A percentile compares a stretch with the other conserved stretches of the same genome.
phyloP scores from a whole-genome alignment of 2,797 vertebrate genomes.

The Pseudotriccus pelzelni region DNA sequence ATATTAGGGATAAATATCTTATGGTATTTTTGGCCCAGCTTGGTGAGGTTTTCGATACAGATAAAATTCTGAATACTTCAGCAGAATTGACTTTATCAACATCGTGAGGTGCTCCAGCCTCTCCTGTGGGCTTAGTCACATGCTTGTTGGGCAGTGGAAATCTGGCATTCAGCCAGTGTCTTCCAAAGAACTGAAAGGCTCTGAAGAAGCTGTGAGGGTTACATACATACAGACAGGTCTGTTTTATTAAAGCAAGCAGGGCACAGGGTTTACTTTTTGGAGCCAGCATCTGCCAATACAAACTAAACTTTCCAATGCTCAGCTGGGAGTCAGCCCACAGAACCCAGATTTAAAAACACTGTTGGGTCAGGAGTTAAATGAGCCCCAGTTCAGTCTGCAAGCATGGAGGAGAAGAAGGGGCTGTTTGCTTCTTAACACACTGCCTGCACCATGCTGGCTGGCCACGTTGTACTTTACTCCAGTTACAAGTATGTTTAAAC shows the following conservation, averaged over 20 bases:
- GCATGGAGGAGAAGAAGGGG: not conserved
- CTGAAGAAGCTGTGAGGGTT: not conserved
- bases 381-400: not conserved
- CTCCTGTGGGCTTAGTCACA: not conserved
- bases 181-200: not conserved
- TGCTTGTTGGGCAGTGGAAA: not conserved
- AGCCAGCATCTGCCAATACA: not conserved
- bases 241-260: not conserved
- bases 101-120: not conserved
- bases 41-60: not conserved
- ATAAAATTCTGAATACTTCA: slow-evolving; percentile 1
- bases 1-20: not conserved
- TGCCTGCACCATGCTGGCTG: not conserved
- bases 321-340: not conserved
- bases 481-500: not conserved
- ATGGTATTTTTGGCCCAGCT: not conserved
- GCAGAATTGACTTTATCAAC: not conserved
- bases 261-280: not conserved
- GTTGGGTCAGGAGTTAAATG: not conserved
- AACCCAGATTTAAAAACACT: not conserved
- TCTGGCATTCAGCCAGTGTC: not conserved
- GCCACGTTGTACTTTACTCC: not conserved
- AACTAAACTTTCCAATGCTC: not conserved
- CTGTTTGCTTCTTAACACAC: not conserved
- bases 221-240: not conserved